Conservation (phyloP, 2,888 invertebrate genomes). For the Tethea ocularis region DNA sequence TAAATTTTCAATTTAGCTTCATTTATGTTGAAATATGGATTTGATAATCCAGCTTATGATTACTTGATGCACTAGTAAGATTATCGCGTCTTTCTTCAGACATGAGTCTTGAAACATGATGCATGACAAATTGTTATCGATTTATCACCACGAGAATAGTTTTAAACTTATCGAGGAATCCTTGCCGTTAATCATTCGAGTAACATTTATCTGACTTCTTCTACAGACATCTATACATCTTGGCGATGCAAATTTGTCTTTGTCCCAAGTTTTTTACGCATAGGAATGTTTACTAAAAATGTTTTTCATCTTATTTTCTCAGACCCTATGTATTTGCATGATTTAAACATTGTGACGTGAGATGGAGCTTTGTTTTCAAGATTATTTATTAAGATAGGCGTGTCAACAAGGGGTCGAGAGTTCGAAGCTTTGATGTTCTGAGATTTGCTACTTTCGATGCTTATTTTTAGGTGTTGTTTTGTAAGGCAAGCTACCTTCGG, state of each 20-base stretch:
- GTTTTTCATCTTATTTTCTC: neutral
- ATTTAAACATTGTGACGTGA: neutral
- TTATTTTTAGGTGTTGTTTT: neutral
- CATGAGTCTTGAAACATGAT: conserved; percentile 1
- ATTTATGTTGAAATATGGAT: too few species aligned
- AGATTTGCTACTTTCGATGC: neutral
- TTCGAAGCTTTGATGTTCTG: neutral
- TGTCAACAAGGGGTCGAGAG: conserved; percentile 1
- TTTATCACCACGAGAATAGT: conserved; percentile 5
- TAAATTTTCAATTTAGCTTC: too few species aligned
- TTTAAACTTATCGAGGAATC: conserved; percentile 3
- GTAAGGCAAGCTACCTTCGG: too few species aligned
- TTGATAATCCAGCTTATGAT: too few species aligned
- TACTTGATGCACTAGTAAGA: neutral
- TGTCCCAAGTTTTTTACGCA: neutral
- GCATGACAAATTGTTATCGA: conserved; percentile 5
- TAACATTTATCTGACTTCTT: neutral
- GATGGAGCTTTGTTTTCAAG: neutral
- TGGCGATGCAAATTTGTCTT: neutral
- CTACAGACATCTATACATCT: neutral
- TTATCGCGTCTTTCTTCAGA: neutral
- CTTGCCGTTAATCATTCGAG: conserved; percentile 1
- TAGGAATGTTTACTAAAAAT: too few species aligned
- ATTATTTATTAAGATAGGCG: neutral
- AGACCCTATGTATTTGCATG: neutral